Evolutionary conservation across 1,140 invertebrate species (phyloP).

Genomic region (Eumaeus atala): DNA sequence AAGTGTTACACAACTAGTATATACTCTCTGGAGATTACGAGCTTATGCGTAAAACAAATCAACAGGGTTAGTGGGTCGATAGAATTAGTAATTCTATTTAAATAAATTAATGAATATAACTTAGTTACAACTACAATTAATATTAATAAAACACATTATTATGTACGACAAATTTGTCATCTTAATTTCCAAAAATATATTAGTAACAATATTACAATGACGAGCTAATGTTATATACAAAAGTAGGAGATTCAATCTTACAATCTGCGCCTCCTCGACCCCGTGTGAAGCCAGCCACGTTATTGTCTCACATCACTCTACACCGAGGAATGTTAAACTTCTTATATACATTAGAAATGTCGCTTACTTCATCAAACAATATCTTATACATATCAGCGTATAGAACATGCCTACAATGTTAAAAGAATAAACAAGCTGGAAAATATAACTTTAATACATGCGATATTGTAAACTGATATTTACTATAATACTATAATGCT

Average conservation of each 20-base stretch:
- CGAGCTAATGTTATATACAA: slow-evolving; percentile 31
- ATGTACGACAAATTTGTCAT: neutral
- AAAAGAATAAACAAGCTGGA: neutral
- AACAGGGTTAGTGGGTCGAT: neutral
- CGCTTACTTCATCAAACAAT: neutral
- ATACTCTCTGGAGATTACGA: neutral
- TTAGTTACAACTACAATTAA: slow-evolving; percentile 4
- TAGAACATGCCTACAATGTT: neutral
- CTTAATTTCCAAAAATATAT: slow-evolving; percentile 17
- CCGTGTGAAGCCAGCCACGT: slow-evolving; percentile 12
- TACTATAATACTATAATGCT: slow-evolving; percentile 1
- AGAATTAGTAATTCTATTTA: neutral
- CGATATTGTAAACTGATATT: slow-evolving; percentile 5
- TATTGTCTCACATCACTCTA: slow-evolving; percentile 30
- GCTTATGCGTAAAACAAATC: slow-evolving; percentile 6
- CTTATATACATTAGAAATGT: slow-evolving; percentile 16
- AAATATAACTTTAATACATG: slow-evolving; percentile 5
- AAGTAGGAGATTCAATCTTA: slow-evolving; percentile 41
- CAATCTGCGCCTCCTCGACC: slow-evolving; percentile 14
- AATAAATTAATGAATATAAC: slow-evolving; percentile 9
- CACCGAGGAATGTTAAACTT: slow-evolving; percentile 30
- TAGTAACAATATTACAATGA: slow-evolving; percentile 21
- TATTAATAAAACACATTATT: slow-evolving; percentile 1
- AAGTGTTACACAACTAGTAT: slow-evolving; percentile 9
- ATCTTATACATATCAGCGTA: neutral